phyloP scores from a whole-genome alignment of 2,113 vertebrate species.

The Desmodus rotundus region DNA sequence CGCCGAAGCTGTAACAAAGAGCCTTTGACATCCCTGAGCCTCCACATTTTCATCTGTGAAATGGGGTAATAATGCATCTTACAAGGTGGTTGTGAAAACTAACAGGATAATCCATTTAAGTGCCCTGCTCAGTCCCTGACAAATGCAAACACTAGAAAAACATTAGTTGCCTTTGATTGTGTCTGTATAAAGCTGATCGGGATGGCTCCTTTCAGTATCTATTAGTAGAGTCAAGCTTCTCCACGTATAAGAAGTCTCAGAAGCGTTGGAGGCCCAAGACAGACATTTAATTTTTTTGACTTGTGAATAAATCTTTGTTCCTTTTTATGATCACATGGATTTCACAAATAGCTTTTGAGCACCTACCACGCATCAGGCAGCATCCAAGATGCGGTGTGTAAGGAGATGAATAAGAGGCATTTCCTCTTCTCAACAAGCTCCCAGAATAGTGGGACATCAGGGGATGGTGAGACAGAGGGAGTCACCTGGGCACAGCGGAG shows the following conservation, averaged over 20 bases:
- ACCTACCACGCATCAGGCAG: rapidly evolving
- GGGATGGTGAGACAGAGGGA: not conserved
- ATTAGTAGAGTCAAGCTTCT: not conserved
- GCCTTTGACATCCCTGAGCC: not conserved
- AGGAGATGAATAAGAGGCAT: not conserved
- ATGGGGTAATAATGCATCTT: not conserved
- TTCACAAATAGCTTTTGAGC: not conserved
- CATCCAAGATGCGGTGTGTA: not conserved
- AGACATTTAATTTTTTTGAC: not conserved
- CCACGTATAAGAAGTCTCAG: not conserved
- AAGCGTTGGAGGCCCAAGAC: not conserved
- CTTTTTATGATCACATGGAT: not conserved
- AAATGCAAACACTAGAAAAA: not conserved
- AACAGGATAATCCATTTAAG: not conserved
- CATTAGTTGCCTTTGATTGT: not conserved
- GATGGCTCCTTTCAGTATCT: not conserved
- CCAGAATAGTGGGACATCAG: not conserved
- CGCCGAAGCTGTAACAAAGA: not conserved
- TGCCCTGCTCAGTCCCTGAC: not conserved
- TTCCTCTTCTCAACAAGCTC: not conserved
- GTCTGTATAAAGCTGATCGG: not conserved
- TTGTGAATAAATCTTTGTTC: not conserved
- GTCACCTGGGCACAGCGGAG: rapidly evolving
- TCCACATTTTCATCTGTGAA: not conserved
- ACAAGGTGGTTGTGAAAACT: not conserved